These are phyloP conservation scores for Tigriopus japonicus DNA, from an alignment of 1,140 invertebrate genomes.

Conservation along the genomic window DNA sequence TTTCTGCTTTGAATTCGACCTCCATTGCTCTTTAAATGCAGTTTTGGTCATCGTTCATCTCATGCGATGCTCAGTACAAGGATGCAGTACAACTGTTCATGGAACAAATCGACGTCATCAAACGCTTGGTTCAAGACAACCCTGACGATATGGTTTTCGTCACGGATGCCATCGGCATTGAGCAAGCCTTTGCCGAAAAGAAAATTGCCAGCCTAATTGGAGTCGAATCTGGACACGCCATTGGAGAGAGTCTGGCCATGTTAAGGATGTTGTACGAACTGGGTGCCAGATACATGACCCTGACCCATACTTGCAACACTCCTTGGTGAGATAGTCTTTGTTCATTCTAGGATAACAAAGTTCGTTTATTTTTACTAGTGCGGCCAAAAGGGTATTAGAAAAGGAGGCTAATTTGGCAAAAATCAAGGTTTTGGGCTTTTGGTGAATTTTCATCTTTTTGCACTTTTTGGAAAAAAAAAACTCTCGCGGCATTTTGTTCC, in stretches of 20 bases:
- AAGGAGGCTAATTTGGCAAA: too few species aligned
- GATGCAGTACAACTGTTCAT: conserved; percentile 25
- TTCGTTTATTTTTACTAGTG: too few species aligned
- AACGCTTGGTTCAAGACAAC: conserved; percentile 24
- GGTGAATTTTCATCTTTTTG: too few species aligned
- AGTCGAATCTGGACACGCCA: conserved; percentile 38
- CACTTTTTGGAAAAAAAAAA: too few species aligned
- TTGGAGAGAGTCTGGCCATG: conserved; percentile 19
- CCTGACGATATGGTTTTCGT: conserved; percentile 23
- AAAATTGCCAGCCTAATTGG: conserved; percentile 53
- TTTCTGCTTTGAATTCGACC: too few species aligned
- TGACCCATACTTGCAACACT: conserved; percentile 31
- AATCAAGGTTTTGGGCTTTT: too few species aligned
- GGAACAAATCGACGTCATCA: conserved; percentile 28
- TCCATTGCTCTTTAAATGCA: conserved; percentile 16
- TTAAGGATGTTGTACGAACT: conserved; percentile 17
- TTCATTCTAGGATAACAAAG: too few species aligned
- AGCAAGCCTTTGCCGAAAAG: conserved; percentile 47
- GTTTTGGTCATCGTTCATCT: conserved; percentile 27
- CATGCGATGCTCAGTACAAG: conserved; percentile 23
- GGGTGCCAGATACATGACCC: conserved; percentile 25
- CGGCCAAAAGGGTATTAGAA: too few species aligned
- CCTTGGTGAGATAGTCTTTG: conserved; percentile 21
- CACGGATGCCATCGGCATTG: conserved; percentile 36
- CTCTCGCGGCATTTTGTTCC: too few species aligned